Evolutionary conservation across 2,888 invertebrate genomes (phyloP), one percentile per base, ranked within the genome.

Genomic region (Deilephila porcellus): DNA sequence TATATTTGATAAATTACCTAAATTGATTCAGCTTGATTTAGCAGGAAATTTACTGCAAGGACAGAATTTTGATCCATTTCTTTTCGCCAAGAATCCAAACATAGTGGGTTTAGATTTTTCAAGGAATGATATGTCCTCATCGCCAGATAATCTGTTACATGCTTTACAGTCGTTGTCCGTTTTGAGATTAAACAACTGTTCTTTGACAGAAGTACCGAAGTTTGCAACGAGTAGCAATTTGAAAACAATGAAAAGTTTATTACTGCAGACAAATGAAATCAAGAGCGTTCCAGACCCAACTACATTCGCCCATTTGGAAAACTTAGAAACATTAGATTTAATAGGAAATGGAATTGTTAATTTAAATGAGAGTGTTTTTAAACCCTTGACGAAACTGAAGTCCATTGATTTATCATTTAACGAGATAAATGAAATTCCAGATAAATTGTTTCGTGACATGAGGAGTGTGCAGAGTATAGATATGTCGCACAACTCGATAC

Each of bases 241-340:
- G 71, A 87, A 81, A 70, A 87, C 90, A 2, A 80, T 93, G 79
- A 90, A 86, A 74, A 83, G 85, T 59, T 76, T 93, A 1, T 82
- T 86, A 71, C 45, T 93, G 17, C 88, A 90, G 1, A 83, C 78
- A 0, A 94, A 94, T 78, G 81, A 85, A 79, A 91, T 94, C 76
- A 81, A 74, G 3, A 81, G 75, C 56, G 78, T 91, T 7, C 77
- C 81, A 3, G 77, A 85, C 60, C 72, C 83, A 6, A 80, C 75
- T 4, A 77, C 77, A 0, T 91, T 92, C 79, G 75, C 76, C 0
- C 79, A 87, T 71, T 78, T 93, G 32, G 85, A 86, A 14, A 86
- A 85, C 75, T 80, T 94, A 52, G 87, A 90, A 77, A 83, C 79
- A 73, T 77, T 93, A 4, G 87, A 92, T 78, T 77, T 94, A n/a